Percentiles rank a stretch among this genome's conserved stretches.
phyloP scores from a whole-genome alignment of 2,888 invertebrate species.

The Stenodera caucasica region DNA sequence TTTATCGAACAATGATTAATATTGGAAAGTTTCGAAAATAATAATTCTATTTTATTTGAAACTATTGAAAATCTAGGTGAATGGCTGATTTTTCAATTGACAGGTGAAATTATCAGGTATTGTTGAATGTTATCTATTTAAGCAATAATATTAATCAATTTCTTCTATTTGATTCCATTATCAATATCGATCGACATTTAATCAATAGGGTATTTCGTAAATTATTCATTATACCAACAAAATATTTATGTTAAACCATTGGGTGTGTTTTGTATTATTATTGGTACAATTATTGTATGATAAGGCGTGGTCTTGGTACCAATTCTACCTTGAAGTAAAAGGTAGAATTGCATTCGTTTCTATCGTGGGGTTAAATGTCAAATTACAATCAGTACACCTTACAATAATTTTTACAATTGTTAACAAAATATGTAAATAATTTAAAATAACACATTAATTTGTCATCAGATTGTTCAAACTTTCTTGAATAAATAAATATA shows the following conservation, averaged over 20 bases:
- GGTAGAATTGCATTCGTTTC: neutral
- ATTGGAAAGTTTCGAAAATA: constrained; percentile 20
- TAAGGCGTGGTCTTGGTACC: neutral
- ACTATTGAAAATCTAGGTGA: constrained; percentile 1
- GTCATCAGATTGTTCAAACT: neutral
- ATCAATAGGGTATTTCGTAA: constrained; percentile 1
- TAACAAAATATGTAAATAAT: too few species aligned
- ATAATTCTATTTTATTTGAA: constrained; percentile 7
- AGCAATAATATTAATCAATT: too few species aligned
- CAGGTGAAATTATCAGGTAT: constrained; percentile 8
- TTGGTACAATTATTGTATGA: neutral
- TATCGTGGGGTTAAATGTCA: constrained; percentile 3
- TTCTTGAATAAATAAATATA: neutral
- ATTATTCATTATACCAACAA: neutral
- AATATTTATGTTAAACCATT: neutral
- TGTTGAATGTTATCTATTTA: too few species aligned
- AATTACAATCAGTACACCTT: neutral
- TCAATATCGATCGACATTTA: too few species aligned
- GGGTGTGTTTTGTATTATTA: constrained; percentile 1
- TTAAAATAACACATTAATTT: too few species aligned
- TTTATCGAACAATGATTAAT: constrained; percentile 21
- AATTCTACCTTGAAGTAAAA: constrained; percentile 1
- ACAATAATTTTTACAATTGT: neutral
- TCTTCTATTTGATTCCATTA: too few species aligned
- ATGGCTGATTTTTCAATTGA: neutral